Evolutionary conservation across 2,113 vertebrate species (phyloP).

Genomic region (Pituophis catenifer): DNA sequence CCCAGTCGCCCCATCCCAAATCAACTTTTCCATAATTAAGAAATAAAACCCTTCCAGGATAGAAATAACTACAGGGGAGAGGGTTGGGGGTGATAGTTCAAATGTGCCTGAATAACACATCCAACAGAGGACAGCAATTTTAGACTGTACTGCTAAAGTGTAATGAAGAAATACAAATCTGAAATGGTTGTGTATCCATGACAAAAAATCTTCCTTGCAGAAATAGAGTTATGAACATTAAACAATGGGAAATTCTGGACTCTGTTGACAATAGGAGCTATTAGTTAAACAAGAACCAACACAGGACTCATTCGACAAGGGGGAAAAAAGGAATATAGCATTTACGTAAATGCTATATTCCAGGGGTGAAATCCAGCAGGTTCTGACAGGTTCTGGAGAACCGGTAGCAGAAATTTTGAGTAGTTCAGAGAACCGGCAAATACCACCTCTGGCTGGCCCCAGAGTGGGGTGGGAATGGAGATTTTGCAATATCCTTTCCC

Average conservation of each 20-base stretch:
- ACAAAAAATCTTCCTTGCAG: neutral
- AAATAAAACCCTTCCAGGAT: neutral
- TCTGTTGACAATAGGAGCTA: neutral
- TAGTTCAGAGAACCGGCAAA: too few relatives aligned
- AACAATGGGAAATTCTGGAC: neutral
- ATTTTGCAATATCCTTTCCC: too few relatives aligned
- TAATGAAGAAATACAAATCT: neutral
- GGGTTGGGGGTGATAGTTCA: neutral
- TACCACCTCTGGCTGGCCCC: too few relatives aligned
- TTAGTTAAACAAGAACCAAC: neutral
- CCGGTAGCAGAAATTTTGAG: too few relatives aligned
- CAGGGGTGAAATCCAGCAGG: too few relatives aligned
- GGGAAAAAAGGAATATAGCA: neutral
- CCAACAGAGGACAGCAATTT: neutral
- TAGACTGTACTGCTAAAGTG: neutral
- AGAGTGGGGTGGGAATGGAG: too few relatives aligned
- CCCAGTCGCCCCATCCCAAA: neutral
- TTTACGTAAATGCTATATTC: neutral
- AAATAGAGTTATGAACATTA: neutral
- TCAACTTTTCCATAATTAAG: neutral
- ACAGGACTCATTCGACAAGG: neutral
- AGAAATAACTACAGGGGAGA: neutral
- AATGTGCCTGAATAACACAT: neutral
- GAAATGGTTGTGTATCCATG: neutral
- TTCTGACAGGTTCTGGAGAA: too few relatives aligned